These are phyloP conservation scores for Macroglossus sobrinus DNA, from an alignment of 2,113 vertebrate species.

Conservation along the genomic window DNA sequence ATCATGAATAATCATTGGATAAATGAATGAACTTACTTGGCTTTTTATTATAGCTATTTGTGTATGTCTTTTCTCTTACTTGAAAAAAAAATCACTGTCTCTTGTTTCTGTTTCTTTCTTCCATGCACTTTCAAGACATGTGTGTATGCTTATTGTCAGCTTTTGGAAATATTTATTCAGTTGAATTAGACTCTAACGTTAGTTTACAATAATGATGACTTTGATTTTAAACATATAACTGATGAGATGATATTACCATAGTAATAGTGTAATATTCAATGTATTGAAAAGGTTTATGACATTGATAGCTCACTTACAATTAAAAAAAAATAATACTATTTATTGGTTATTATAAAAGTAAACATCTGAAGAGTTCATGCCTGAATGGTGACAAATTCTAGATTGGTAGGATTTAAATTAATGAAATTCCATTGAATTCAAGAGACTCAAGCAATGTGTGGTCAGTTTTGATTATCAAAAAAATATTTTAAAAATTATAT, in stretches of 20 bases:
- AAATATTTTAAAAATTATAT: background rate
- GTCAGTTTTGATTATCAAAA: background rate
- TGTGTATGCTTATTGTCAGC: background rate
- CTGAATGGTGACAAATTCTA: background rate
- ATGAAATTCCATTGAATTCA: background rate
- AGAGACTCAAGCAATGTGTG: background rate
- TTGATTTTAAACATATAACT: background rate
- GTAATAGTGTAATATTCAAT: background rate
- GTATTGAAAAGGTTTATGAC: background rate
- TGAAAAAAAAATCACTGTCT: background rate
- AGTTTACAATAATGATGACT: background rate
- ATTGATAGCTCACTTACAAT: too few relatives aligned
- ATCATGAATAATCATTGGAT: background rate
- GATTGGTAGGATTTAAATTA: background rate
- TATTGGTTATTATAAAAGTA: background rate
- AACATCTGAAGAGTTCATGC: background rate
- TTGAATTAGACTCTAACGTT: background rate
- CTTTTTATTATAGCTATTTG: background rate
- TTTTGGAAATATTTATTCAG: background rate
- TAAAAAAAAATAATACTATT: background rate
- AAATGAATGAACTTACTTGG: background rate
- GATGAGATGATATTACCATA: background rate
- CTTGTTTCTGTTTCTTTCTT: background rate
- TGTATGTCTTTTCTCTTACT: background rate
- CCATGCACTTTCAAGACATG: background rate